Percentiles rank a stretch among this genome's conserved stretches.
Conservation (phyloP, 2,113 vertebrate genomes). For the Poeciliopsis prolifica region DNA sequence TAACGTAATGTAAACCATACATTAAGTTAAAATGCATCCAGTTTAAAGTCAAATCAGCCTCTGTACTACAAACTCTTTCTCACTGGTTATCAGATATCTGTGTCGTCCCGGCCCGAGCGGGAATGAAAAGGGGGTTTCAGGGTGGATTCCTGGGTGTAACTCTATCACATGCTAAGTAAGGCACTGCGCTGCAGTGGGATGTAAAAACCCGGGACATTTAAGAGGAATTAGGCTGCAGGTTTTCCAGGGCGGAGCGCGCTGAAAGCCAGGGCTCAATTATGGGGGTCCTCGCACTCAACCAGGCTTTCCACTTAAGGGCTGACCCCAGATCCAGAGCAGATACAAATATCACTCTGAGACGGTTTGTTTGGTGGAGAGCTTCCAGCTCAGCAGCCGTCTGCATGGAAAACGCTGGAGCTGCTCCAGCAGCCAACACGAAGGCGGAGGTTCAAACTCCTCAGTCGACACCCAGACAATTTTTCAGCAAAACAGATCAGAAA, state of each 20-base stretch:
- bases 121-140: constrained; percentile 80
- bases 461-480: background rate
- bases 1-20: no score
- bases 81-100: constrained; percentile 77
- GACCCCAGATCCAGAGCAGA: constrained; percentile 59
- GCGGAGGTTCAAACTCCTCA: background rate
- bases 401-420: background rate
- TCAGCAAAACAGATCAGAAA: background rate
- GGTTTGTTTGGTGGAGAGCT: constrained; percentile 49
- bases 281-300: constrained; percentile 52
- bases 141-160: constrained; percentile 78
- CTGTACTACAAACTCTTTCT: constrained; percentile 75
- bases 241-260: constrained; percentile 57
- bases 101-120: constrained; percentile 59
- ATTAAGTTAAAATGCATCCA: constrained; percentile 12
- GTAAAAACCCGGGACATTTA: constrained; percentile 78
- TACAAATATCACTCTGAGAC: constrained; percentile 65
- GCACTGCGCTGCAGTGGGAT: constrained; percentile 61
- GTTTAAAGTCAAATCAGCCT: constrained; percentile 70
- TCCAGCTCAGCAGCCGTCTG: constrained; percentile 14
- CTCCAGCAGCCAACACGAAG: background rate
- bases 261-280: constrained; percentile 59
- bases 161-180: constrained; percentile 78
- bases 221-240: constrained; percentile 72
- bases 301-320: constrained; percentile 60